A percentile compares a stretch with the other conserved stretches of the same genome.
Evolutionary conservation across 2,888 invertebrate species (phyloP).

Genomic region (Noctua comes): DNA sequence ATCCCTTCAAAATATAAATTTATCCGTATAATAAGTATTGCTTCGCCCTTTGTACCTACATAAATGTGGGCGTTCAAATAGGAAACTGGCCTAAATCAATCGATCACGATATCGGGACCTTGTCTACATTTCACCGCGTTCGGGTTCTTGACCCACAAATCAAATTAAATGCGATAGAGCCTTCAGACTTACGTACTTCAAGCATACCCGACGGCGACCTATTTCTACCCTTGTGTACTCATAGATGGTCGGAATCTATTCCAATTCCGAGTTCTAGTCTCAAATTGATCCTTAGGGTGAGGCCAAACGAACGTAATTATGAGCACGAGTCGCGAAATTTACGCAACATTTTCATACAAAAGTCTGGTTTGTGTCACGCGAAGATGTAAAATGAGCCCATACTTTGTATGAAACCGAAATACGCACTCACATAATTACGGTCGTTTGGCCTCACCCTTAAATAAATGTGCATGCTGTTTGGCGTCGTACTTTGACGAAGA

Average conservation of each 20-base stretch:
- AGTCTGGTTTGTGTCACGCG: neutral
- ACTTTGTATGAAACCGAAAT: neutral
- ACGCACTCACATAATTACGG: neutral
- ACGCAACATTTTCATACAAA: neutral
- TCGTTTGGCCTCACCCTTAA: neutral
- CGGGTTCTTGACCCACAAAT: conserved; percentile 4
- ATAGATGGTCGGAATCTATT: neutral
- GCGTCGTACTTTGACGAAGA: neutral
- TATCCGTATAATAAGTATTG: neutral
- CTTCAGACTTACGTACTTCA: neutral
- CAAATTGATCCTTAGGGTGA: conserved; percentile 2
- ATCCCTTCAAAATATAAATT: neutral
- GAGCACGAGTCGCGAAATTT: neutral
- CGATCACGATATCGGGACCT: conserved; percentile 2
- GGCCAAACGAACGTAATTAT: neutral
- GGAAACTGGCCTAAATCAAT: neutral
- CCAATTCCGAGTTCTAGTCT: neutral
- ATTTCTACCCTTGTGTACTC: neutral
- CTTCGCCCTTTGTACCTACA: too few relatives aligned
- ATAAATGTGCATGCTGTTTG: neutral
- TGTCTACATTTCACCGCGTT: conserved; percentile 7
- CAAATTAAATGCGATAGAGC: neutral
- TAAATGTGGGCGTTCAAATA: neutral
- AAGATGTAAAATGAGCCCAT: neutral
- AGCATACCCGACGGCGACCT: neutral